phyloP scores from a whole-genome alignment of 2,797 vertebrate genomes.

The Parambassis ranga region DNA sequence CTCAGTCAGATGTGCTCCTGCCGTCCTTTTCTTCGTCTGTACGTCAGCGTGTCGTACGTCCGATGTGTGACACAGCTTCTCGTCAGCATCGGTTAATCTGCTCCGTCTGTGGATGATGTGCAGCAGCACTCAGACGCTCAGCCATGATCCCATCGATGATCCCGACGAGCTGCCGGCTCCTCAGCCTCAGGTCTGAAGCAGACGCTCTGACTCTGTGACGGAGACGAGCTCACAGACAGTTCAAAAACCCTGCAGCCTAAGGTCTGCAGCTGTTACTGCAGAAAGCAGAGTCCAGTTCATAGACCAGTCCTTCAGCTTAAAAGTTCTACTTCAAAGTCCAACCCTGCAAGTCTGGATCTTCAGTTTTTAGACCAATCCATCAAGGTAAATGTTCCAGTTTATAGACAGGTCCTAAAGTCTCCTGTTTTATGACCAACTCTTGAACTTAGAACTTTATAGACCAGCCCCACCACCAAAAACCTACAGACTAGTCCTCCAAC shows the following conservation, averaged over 20 bases:
- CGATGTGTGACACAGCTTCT: slow-evolving; percentile 27
- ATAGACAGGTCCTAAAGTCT: neutral
- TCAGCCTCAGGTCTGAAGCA: slow-evolving; percentile 5
- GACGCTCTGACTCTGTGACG: neutral
- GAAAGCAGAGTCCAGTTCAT: neutral
- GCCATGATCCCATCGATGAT: neutral
- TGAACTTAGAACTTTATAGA: too few relatives aligned
- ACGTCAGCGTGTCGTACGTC: slow-evolving; percentile 18
- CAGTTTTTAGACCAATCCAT: neutral
- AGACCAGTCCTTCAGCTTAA: neutral
- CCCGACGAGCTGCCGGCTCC: slow-evolving; percentile 1
- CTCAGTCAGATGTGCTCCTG: slow-evolving; percentile 11
- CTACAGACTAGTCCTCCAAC: neutral
- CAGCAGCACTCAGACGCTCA: neutral
- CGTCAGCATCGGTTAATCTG: neutral
- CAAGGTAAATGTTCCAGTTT: neutral
- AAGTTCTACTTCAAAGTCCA: too few relatives aligned
- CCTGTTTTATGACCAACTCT: too few relatives aligned
- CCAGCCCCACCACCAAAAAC: neutral
- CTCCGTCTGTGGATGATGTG: slow-evolving; percentile 12
- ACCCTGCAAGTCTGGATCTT: too few relatives aligned
- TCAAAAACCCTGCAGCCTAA: neutral
- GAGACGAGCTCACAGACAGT: neutral
- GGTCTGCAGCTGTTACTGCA: neutral
- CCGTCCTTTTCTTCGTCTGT: slow-evolving; percentile 5